These are phyloP conservation scores for Bactericera cockerelli DNA, from an alignment of 1,140 invertebrate species.

Conservation along the genomic window DNA sequence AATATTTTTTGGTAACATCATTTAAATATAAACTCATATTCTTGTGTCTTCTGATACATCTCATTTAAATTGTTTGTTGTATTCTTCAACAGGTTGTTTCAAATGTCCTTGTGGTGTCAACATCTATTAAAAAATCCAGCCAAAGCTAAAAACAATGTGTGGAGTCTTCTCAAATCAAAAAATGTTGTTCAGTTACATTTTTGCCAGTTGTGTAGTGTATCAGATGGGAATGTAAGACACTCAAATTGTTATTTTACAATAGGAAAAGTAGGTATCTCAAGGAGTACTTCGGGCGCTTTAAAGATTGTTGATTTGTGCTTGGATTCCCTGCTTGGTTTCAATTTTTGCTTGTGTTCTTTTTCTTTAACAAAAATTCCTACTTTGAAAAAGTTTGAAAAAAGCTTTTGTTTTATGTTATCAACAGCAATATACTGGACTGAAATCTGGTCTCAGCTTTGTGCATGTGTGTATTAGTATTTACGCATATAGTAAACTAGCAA, in stretches of 20 bases:
- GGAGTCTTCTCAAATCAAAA: not conserved
- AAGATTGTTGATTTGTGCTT: not conserved
- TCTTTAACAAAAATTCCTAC: not conserved
- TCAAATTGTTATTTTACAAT: constrained; percentile 4
- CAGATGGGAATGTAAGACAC: constrained; percentile 7
- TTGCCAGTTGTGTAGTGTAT: not conserved
- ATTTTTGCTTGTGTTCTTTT: not conserved
- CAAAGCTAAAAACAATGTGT: not conserved
- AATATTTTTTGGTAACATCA: too few species aligned
- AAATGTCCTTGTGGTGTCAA: constrained; percentile 5
- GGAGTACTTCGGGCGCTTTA: not conserved
- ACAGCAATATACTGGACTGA: too few species aligned
- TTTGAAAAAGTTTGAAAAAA: not conserved
- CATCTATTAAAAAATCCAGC: not conserved
- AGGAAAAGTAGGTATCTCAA: not conserved
- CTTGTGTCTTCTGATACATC: too few species aligned
- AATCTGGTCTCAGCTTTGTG: too few species aligned
- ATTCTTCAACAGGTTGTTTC: not conserved
- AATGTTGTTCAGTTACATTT: not conserved
- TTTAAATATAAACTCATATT: too few species aligned
- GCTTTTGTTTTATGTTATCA: too few species aligned
- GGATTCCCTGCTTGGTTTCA: not conserved
- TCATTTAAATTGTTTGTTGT: too few species aligned
- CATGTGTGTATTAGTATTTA: too few species aligned
- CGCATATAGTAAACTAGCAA: too few species aligned